Base-by-base conservation (phyloP, 2,113 vertebrate genomes). In the Phaethornis superciliosus region DNA sequence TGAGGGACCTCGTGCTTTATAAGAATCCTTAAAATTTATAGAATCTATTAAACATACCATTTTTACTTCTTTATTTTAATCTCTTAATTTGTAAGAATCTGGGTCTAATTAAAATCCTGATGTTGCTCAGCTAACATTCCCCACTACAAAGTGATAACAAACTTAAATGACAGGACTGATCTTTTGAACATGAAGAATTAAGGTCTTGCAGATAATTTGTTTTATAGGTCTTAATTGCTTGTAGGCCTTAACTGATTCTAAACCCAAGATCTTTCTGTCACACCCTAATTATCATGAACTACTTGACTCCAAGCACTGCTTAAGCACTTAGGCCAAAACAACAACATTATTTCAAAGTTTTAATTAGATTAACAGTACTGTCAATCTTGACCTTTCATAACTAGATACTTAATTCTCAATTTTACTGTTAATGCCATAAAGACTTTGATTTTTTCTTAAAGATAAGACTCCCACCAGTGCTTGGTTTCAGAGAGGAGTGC, bases 101-200 rank as follows among this genome's bases (percentile, higher is more conserved):
- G 70, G 23, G 27, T 89, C 23, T 90, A 90, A 97, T 90, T 85
- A 91, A 90, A 91, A 64, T 75, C 56, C 89, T 77, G 47, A 6
- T 60, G 28, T 93, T 3, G 1, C 15, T 95, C 52, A 89, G 23
- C 49, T 69, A 85, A 64, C 33, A 82, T 42, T 10, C 60, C 82
- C 51, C 78, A 68, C 56, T 78, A 67, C n/a, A 40, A 70, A 81
- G 56, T 15, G 56, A 91, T 90, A 95, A 88, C 49, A 82, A 88
- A 77, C 55, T 77, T 85, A 85, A 87, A 91, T 20, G 27, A 75
- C 4, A 13, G 24, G 21, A 56, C 33, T 20, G 12, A 4, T 89
- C 51, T 68, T 85, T 35, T 56, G 72, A 64, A 94, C 89, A 91
- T 33, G 2, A 75, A 84, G 51, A 82, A 86, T 85, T 89, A 47